A percentile compares a stretch with the other conserved stretches of the same genome.
Evolutionary conservation across 2,113 vertebrate species (phyloP).

Genomic region (Malurus melanocephalus): DNA sequence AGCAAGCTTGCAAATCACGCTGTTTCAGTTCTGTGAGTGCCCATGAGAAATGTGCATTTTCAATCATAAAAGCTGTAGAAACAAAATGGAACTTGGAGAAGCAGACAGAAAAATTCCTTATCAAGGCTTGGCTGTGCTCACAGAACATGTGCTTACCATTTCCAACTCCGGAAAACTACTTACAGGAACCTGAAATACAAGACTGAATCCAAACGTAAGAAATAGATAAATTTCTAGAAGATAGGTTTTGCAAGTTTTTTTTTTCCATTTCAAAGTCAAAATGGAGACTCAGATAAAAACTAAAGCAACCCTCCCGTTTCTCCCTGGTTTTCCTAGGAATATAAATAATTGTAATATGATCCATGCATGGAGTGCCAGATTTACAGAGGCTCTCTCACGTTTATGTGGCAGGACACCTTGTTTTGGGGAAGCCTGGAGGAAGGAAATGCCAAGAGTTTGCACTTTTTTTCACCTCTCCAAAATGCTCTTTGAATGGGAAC

Average conservation of each 20-base stretch:
- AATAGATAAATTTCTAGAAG: constrained; percentile 29
- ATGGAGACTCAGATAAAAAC: constrained; percentile 12
- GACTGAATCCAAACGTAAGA: constrained; percentile 19
- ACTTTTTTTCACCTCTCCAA: neutral
- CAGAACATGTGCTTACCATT: constrained; percentile 55
- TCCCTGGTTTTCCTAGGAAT: neutral
- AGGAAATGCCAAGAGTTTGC: neutral
- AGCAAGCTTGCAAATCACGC: constrained; percentile 56
- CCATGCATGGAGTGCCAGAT: neutral
- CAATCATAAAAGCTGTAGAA: constrained; percentile 50
- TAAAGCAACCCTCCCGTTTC: neutral
- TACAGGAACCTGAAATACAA: constrained; percentile 23
- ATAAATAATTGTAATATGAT: constrained; percentile 15
- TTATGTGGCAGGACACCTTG: neutral
- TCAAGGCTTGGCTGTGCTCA: constrained; percentile 46
- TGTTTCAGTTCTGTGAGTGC: constrained; percentile 38
- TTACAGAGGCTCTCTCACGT: neutral
- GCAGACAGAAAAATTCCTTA: constrained; percentile 47
- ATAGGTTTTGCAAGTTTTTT: neutral
- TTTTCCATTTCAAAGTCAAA: neutral
- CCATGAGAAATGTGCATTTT: constrained; percentile 59
- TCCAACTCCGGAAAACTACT: constrained; percentile 33
- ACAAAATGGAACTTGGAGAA: constrained; percentile 58
- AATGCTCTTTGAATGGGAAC: neutral
- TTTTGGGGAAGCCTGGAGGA: neutral